Percentiles rank a stretch among this genome's conserved stretches.
Conservation (phyloP, 2,113 vertebrate genomes). For the Nicator chloris region DNA sequence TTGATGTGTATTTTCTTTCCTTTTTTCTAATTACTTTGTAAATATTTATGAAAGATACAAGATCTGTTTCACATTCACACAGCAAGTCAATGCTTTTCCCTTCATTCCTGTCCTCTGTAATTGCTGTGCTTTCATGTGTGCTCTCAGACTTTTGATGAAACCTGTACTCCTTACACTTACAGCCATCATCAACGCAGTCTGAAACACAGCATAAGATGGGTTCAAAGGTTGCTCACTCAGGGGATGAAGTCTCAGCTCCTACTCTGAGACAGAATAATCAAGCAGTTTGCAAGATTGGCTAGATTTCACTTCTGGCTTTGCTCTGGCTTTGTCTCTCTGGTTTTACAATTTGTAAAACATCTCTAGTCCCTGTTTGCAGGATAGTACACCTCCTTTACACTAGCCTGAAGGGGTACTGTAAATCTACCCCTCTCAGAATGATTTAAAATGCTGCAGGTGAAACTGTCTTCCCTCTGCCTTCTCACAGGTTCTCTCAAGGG, state of each 20-base stretch:
- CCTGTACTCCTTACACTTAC: neutral
- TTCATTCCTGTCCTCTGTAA: neutral
- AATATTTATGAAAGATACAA: constrained; percentile 49
- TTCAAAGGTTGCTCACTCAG: neutral
- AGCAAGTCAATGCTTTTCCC: neutral
- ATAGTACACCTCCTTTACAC: neutral
- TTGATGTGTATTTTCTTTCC: constrained; percentile 36
- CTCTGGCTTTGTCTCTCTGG: neutral
- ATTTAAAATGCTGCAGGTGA: constrained; percentile 13
- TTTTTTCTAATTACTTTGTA: constrained; percentile 39
- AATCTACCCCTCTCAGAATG: neutral
- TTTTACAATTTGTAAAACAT: constrained; percentile 41
- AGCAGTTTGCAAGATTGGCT: neutral
- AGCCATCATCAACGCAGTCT: neutral
- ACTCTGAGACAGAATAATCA: neutral
- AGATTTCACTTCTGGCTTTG: constrained; percentile 5
- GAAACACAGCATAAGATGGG: neutral
- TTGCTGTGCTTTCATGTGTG: neutral
- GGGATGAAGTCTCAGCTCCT: neutral
- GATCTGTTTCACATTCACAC: constrained; percentile 22
- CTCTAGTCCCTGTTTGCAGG: neutral
- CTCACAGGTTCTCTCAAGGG: neutral
- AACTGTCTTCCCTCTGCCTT: neutral
- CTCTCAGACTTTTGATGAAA: neutral
- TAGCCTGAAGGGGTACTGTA: constrained; percentile 31